Percentiles rank a stretch among this genome's conserved stretches.
Evolutionary conservation across 2,888 invertebrate genomes (phyloP).

Genomic region (Trimorus sp.): DNA sequence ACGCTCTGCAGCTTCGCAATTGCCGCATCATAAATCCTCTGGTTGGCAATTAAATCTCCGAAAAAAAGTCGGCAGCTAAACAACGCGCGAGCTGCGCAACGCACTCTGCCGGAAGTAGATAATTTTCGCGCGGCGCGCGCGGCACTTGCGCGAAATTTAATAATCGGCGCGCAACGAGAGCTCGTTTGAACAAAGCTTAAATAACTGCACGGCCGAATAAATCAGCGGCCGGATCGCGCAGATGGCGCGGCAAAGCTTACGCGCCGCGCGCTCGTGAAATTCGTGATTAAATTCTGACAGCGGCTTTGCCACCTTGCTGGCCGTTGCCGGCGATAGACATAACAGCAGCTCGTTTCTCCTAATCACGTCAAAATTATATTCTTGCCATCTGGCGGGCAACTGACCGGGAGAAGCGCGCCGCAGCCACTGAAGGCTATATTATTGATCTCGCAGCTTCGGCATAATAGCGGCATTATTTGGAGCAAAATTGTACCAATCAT

Average conservation of each 20-base stretch:
- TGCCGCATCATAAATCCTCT: too few species aligned
- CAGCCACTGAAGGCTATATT: constrained; percentile 41
- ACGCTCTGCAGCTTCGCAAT: too few species aligned
- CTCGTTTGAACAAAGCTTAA: constrained; percentile 44
- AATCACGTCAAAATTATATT: constrained; percentile 63
- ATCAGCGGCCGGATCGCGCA: constrained; percentile 38
- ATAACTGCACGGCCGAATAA: constrained; percentile 41
- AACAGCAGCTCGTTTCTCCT: constrained; percentile 62
- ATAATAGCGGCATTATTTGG: constrained; percentile 46
- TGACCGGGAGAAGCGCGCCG: constrained; percentile 39
- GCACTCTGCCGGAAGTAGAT: constrained; percentile 33
- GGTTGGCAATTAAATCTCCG: too few species aligned
- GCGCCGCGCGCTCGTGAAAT: constrained; percentile 42
- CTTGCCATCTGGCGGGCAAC: constrained; percentile 60
- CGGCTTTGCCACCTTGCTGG: constrained; percentile 47
- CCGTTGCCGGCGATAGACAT: constrained; percentile 41
- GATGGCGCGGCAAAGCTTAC: constrained; percentile 41
- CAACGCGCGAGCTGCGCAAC: background rate
- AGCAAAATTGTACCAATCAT: constrained; percentile 51
- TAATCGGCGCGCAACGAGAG: constrained; percentile 32
- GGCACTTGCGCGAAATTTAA: constrained; percentile 36
- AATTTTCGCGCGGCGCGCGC: constrained; percentile 9
- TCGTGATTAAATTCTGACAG: constrained; percentile 55
- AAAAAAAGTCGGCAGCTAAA: background rate
- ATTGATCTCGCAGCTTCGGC: constrained; percentile 41